phyloP scores from a whole-genome alignment of 2,888 invertebrate genomes.

The Lymantria dispar region DNA sequence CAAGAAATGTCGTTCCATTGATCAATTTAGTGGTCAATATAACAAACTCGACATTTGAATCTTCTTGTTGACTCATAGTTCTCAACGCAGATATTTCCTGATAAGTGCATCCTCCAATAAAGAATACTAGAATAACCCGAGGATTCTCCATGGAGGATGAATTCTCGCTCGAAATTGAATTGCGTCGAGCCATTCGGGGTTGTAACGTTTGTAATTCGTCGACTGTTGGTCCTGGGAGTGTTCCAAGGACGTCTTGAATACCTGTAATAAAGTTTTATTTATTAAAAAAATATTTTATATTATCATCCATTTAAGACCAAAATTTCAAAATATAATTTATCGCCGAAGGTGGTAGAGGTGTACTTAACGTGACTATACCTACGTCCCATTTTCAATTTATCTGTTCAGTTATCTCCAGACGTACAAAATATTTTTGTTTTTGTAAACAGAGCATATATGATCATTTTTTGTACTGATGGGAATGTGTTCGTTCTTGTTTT shows the following conservation, averaged over 20 bases:
- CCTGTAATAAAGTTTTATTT: slow-evolving; percentile 60
- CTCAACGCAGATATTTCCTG: slow-evolving; percentile 93
- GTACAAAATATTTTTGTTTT: no score
- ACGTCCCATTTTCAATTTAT: no score
- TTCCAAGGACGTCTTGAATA: slow-evolving; percentile 91
- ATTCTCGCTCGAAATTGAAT: slow-evolving; percentile 82
- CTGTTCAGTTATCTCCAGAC: no score
- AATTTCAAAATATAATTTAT: no score
- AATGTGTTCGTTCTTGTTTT: no score
- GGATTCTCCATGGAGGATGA: slow-evolving; percentile 82
- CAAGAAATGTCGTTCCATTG: slow-evolving; percentile 93
- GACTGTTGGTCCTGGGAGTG: slow-evolving; percentile 90
- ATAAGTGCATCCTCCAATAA: slow-evolving; percentile 98
- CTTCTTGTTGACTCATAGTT: slow-evolving; percentile 89
- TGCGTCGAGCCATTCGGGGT: slow-evolving; percentile 80
- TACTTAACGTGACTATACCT: no score
- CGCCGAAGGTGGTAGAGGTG: no score
- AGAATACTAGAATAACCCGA: slow-evolving; percentile 93
- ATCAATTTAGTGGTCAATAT: slow-evolving; percentile 96
- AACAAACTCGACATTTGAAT: slow-evolving; percentile 93
- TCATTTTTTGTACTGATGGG: no score
- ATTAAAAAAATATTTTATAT: not conserved
- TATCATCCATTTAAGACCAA: no score
- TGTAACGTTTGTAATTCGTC: slow-evolving; percentile 85
- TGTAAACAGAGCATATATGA: no score